Evolutionary conservation across 1,140 invertebrate species (phyloP), one percentile per base, ranked within the genome.

Genomic region (Ctenoplectra terminalis): DNA sequence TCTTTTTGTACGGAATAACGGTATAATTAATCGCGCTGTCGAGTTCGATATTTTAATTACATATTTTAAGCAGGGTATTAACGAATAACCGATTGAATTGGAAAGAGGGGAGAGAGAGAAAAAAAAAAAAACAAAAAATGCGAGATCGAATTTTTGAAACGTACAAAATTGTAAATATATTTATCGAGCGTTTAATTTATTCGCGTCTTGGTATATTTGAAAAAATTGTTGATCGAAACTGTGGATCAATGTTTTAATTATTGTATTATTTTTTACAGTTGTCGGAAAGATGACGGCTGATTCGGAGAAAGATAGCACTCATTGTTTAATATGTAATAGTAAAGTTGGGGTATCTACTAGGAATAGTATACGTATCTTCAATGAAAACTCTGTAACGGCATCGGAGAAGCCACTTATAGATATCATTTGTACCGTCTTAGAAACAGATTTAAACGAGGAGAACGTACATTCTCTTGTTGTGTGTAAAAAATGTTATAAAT

Each of bases 401-500:
- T 93, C 91, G n/a, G 93, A 94, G 13, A 94, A 93, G 80, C 90
- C 93, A 26, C 90, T 95, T 29, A 88, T 91, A 23, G 86, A 92
- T 75, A 90, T 93, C 13, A 93, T 96, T 85, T 92, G 91, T 66
- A 87, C 91, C 54, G 88, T 95, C n/a, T 88, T 96, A 52, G 93
- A 94, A 48, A 92, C 90, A 64, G 91, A 94, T 73, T 85, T 96
- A 8, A 93, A 88, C 48, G 91, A 94, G 84, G 90, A 94, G 9
- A 90, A 90, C 77, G 92, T 93, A 3, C 95, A 95, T 87, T 95
- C 94, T 31, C 88, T 91, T 66, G 90, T 95, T 34, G 90, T 96
- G 29, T 96, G 96, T 89, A 96, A 95, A 90, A 96, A 96, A 85
- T 96, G 96, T 87, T 96, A 92, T 84, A 95, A 95, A 90, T 87